Base-by-base conservation (phyloP, 2,797 vertebrate species). In the Chrysolophus pictus region DNA sequence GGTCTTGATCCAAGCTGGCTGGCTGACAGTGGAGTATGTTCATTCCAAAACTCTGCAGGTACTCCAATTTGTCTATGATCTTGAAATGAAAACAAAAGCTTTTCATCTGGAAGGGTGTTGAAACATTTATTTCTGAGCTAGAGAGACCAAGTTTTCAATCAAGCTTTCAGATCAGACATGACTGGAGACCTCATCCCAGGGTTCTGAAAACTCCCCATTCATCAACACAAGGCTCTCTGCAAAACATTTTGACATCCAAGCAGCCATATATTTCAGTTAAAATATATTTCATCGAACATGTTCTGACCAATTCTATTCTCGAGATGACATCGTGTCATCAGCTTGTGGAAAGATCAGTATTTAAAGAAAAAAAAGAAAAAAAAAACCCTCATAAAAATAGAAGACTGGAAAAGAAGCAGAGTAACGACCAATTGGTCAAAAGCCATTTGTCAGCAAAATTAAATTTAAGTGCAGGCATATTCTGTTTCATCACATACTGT, bases 61-160 rank as follows among this genome's bases (percentile, higher is more conserved):
- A 95, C 88, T 91, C 70, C 41, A 88, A 42, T 42, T 84, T 91
- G 86, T 71, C 0, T 46, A 83, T 0, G 11, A n/a, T 58, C 65
- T 77, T 80, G 87, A 95, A 94, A 91, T 23, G 69, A 92, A 96
- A 96, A 93, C 44, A 93, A 80, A 69, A 91, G 7, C 37, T 51
- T 80, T 91, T 89, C 53, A 92, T 91, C 47, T 77, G 23, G 71
- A 81, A 78, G 84, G 67, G 84, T 82, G 91, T 93, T 94, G 93
- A 96, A 94, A 94, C 23, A 24, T 88, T 90, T 95, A 87, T 96
- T 96, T 94, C 65, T 94, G 86, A 56, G 44, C 55, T 84, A 84
- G 51, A 31, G 46, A 92, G 74, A 94, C 84, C 3, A 16, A 84
- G 71, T 76, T 90, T 88, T 71, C 59, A 76, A 9, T 68, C 84